Percentiles rank a stretch among this genome's conserved stretches.
Conservation (phyloP, 1,140 invertebrate species). For the Bombus sylvicola region DNA sequence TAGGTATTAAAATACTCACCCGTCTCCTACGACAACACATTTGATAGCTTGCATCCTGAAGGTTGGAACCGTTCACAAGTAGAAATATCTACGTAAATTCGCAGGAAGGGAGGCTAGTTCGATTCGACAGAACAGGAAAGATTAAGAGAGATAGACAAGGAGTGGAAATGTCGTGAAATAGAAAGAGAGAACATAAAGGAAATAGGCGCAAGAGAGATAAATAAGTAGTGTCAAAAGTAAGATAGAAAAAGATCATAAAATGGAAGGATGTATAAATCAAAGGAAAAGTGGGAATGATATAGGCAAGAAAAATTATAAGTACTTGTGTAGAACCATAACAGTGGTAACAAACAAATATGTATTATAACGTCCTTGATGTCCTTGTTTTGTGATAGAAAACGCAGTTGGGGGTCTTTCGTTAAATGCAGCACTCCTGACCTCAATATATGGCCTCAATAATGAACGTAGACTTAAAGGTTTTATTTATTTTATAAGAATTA, state of each 20-base stretch:
- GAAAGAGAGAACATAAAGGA: conserved; percentile 23
- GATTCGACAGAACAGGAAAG: conserved; percentile 49
- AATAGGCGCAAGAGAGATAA: conserved; percentile 36
- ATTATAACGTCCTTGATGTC: neutral
- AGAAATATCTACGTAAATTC: conserved; percentile 63
- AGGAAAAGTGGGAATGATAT: too few species aligned
- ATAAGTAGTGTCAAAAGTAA: conserved; percentile 42
- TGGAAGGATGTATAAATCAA: conserved; percentile 1
- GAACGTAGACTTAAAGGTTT: conserved; percentile 5
- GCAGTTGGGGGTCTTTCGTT: conserved; percentile 30
- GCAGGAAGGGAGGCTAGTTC: conserved; percentile 55
- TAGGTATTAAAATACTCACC: conserved; percentile 85
- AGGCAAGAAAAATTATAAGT: neutral
- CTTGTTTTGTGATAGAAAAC: conserved; percentile 28
- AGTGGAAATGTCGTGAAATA: conserved; percentile 25
- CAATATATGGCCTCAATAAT: conserved; percentile 44
- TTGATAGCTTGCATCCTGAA: conserved; percentile 94
- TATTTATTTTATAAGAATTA: conserved; percentile 26
- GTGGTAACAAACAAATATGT: neutral
- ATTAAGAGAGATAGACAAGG: conserved; percentile 39
- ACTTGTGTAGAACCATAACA: neutral
- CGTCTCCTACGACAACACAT: conserved; percentile 97
- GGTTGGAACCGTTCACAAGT: conserved; percentile 54
- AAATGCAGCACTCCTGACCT: conserved; percentile 45
- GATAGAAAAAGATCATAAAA: conserved; percentile 42